Percentiles rank a stretch among this genome's conserved stretches.
These are phyloP conservation scores for Poecilia wingei DNA, from an alignment of 2,797 vertebrate genomes.

Conservation along the genomic window DNA sequence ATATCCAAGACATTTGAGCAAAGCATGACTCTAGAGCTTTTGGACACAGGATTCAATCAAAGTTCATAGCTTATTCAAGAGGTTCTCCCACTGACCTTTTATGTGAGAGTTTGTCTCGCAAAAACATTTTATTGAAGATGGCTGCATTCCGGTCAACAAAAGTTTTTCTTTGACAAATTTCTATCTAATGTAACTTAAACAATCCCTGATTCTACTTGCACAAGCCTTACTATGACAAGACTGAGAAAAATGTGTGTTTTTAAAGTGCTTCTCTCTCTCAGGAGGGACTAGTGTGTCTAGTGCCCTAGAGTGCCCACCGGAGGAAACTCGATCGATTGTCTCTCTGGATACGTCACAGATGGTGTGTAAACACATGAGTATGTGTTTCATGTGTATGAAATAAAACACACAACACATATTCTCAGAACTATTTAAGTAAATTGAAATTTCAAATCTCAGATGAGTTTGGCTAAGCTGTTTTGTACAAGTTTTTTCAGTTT, in stretches of 20 bases:
- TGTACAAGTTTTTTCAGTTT: background rate
- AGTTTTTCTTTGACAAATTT: background rate
- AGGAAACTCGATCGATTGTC: slow-evolving; percentile 92
- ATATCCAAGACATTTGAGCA: background rate
- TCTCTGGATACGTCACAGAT: slow-evolving; percentile 99
- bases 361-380: slow-evolving; percentile 77
- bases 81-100: background rate
- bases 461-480: background rate
- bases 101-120: background rate
- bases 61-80: background rate
- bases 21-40: background rate
- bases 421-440: background rate
- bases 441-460: background rate
- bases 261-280: slow-evolving; percentile 57
- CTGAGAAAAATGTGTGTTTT: slow-evolving; percentile 5
- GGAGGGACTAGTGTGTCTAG: slow-evolving; percentile 97
- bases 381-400: background rate
- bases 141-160: background rate
- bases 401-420: background rate
- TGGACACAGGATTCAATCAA: background rate
- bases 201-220: background rate
- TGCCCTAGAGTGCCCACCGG: slow-evolving; percentile 92
- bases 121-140: background rate
- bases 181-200: background rate
- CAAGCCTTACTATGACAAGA: slow-evolving; percentile 3